Evolutionary conservation across 2,888 invertebrate genomes (phyloP).

Genomic region (Byasa hedistus): DNA sequence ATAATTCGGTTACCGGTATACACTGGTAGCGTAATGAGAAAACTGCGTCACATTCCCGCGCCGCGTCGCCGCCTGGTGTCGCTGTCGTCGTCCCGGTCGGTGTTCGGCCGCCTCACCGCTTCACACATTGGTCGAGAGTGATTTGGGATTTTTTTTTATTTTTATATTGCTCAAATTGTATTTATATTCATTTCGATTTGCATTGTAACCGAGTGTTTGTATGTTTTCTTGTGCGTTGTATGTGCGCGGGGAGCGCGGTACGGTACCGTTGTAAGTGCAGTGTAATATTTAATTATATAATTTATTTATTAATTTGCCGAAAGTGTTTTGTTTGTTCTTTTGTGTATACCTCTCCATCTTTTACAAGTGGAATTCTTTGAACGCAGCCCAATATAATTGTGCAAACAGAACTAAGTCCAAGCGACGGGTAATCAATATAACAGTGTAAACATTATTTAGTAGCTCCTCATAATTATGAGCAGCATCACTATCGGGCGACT

Average conservation of each 20-base stretch:
- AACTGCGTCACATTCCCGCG: constrained; percentile 71
- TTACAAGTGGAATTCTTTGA: too few species aligned
- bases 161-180: constrained; percentile 74
- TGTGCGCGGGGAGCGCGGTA: constrained; percentile 69
- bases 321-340: constrained; percentile 40
- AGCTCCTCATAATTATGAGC: too few species aligned
- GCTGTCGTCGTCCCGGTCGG: too few species aligned
- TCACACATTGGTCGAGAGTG: constrained; percentile 50
- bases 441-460: too few species aligned
- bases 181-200: constrained; percentile 59
- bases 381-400: too few species aligned
- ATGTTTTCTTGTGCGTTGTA: constrained; percentile 72
- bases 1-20: too few species aligned
- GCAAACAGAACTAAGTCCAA: too few species aligned
- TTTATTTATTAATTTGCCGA: constrained; percentile 79
- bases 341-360: too few species aligned
- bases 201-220: constrained; percentile 69
- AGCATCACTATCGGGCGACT: too few species aligned
- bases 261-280: constrained; percentile 73
- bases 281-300: constrained; percentile 78
- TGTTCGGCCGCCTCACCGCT: too few species aligned
- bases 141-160: constrained; percentile 69
- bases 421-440: too few species aligned
- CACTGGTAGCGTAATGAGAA: constrained; percentile 39
- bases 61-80: constrained; percentile 40